Evolutionary conservation across 1,140 invertebrate species (phyloP), one percentile per base, ranked within the genome.

Genomic region (Polyergus mexicanus): DNA sequence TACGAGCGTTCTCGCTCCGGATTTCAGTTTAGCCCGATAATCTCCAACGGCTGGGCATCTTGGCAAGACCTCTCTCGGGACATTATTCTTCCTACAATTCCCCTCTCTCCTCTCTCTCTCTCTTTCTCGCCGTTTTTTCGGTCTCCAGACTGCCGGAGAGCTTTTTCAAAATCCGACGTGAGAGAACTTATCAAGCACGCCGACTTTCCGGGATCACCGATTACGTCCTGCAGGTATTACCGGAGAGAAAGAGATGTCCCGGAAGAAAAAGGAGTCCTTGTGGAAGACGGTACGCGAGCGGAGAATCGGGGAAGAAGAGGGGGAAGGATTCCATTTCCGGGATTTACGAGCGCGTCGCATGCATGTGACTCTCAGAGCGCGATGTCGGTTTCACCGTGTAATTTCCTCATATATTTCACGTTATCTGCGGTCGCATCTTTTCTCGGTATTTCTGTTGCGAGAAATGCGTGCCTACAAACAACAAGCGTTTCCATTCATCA

Each of bases 11-110:
- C 87, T 68, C 83, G 56, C 78, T 80, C 85, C 85, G 88, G 88
- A 86, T 89, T 90, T 89, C 85, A 89, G 88, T 90, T 90, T 90
- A 89, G 88, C 88, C 88, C 68, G 88, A 89, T 90, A 90, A 90
- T 90, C 85, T 89, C 75, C 28, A 74, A 25, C 88, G 58, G 88
- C 60, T 35, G 76, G 77, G 51, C 58, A 81, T 83, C 71, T 71
- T 66, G 71, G 89, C 90, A 88, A 83, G 66, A 86, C 85, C 87
- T 86, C 84, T 81, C 84, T 84, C 68, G 83, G 86, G 75, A 85
- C 84, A 60, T 85, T 71, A 68, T 76, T 89, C 85, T 87, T 78
- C 76, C 83, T 88, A 68, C 66, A 76, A 85, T 74, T 75, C 56
- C 19, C n/a, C 60, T 41, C 44, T 32, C 19, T 63, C 28, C 22